Base-by-base conservation (phyloP, 2,888 invertebrate genomes). In the Drosophila pegasa region DNA sequence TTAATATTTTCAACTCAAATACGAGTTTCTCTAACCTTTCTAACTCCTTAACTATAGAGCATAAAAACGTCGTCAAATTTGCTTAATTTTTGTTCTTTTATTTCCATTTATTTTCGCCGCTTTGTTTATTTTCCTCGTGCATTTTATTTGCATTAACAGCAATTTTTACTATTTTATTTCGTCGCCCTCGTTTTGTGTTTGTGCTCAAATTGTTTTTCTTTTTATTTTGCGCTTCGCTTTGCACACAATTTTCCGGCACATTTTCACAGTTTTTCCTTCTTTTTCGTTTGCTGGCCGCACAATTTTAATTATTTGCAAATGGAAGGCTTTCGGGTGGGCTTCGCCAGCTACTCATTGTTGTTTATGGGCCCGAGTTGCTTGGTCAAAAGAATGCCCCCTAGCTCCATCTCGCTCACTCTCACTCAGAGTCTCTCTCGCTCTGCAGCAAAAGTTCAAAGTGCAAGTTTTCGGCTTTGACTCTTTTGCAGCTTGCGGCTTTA, bases 261-360 rank as follows among this genome's bases (percentile, higher is more conserved):
- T 78, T 72, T 68, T 61, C 43, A 54, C 60, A 45, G 25, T 38
- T 58, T 59, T 68, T 62, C 35, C 55, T 22, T 2, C n/a, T 58
- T n/a, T 12, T 48, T 20, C 56, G 14, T 41, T 55, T 52, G 68
- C 56, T 52, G 52, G 70, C 78, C 87, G 33, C 72, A 70, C 69
- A 78, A 64, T 87, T 85, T 83, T 83, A 87, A 82, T 82, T 82
- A 87, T 82, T 87, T 82, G 82, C 67, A 65, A 68, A 72, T 72
- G 79, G 61, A 66, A 74, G 61, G 55, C 64, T 74, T 69, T 66
- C 38, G 29, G 45, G 38, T 33, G 62, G 56, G 18, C 38, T 33
- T 61, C 40, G 52, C 29, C n/a, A 18, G 58, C 70, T 74, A 62
- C 50, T 51, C 72, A 74, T 78, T 73, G 74, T 63, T 77, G 78